Evolutionary conservation across 37 sponge, comb jelly and placozoan species (phyloP).

Genomic region (Eunapius fragilis): DNA sequence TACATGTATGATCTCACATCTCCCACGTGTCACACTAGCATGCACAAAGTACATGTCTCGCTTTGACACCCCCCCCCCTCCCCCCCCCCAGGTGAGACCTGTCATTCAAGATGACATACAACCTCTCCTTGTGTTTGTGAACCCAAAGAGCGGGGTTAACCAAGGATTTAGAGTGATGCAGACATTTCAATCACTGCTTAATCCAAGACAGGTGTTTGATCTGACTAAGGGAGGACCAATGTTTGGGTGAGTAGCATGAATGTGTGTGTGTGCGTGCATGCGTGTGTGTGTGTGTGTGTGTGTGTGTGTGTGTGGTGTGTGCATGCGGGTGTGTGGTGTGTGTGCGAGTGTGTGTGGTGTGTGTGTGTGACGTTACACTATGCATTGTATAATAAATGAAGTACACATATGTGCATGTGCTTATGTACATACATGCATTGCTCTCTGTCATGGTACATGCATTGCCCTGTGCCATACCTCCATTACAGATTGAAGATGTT

Average conservation of each 20-base stretch:
- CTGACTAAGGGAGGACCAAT: conserved; percentile 79
- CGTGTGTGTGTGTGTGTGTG: neutral
- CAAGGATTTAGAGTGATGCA: conserved; percentile 83
- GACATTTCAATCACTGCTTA: conserved; percentile 87
- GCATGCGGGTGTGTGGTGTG: no score
- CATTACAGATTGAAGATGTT: conserved; percentile 49
- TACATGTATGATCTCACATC: no score
- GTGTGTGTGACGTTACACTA: neutral
- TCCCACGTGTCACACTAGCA: no score
- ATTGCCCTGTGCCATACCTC: no score
- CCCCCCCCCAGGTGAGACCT: conserved; percentile 63
- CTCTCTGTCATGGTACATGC: no score
- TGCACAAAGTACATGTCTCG: no score
- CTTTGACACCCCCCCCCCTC: no score
- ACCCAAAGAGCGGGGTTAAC: conserved; percentile 93
- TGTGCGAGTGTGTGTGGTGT: no score
- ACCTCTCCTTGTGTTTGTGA: conserved; percentile 93
- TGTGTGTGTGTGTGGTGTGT: no score
- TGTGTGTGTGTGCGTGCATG: neutral
- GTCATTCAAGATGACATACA: conserved; percentile 32
- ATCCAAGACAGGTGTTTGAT: conserved; percentile 93
- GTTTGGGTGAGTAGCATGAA: conserved; percentile 59
- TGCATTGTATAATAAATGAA: neutral
- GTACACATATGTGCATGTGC: no score
- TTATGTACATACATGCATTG: neutral